Evolutionary conservation across 2,888 invertebrate genomes (phyloP).

Genomic region (Stenodema calcarata): DNA sequence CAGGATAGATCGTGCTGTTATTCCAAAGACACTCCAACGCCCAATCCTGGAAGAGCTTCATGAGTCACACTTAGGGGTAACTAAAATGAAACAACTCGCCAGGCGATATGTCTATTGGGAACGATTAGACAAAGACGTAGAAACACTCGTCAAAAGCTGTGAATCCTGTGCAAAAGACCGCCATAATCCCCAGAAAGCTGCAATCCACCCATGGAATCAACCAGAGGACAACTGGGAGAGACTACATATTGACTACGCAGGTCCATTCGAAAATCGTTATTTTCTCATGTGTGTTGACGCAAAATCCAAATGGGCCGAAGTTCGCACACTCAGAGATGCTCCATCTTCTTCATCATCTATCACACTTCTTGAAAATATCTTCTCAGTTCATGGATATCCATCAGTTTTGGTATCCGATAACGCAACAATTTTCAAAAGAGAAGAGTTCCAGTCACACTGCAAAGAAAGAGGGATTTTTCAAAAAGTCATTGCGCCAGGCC

Average conservation of each 20-base stretch:
- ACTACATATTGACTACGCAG: constrained; percentile 27
- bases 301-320: constrained; percentile 52
- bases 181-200: constrained; percentile 53
- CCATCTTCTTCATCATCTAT: constrained; percentile 56
- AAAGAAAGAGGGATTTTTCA: constrained; percentile 42
- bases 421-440: constrained; percentile 31
- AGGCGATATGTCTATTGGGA: constrained; percentile 23
- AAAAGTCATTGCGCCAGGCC: constrained; percentile 26
- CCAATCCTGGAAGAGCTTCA: constrained; percentile 57
- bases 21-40: background rate
- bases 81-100: constrained; percentile 24
- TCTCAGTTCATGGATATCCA: constrained; percentile 52
- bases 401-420: constrained; percentile 53
- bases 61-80: constrained; percentile 49
- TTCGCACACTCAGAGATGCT: constrained; percentile 24
- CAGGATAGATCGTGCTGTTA: constrained; percentile 16
- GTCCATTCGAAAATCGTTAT: background rate
- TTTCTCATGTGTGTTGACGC: constrained; percentile 38
- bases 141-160: constrained; percentile 48
- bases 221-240: constrained; percentile 54
- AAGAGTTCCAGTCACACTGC: constrained; percentile 55
- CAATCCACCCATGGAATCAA: constrained; percentile 57
- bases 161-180: constrained; percentile 6
- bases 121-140: constrained; percentile 27
- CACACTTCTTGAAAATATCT: constrained; percentile 50